Percentiles rank a stretch among this genome's conserved stretches.
These are phyloP conservation scores for Lamprologus lemairii DNA, from an alignment of 2,113 vertebrate species.

Conservation along the genomic window DNA sequence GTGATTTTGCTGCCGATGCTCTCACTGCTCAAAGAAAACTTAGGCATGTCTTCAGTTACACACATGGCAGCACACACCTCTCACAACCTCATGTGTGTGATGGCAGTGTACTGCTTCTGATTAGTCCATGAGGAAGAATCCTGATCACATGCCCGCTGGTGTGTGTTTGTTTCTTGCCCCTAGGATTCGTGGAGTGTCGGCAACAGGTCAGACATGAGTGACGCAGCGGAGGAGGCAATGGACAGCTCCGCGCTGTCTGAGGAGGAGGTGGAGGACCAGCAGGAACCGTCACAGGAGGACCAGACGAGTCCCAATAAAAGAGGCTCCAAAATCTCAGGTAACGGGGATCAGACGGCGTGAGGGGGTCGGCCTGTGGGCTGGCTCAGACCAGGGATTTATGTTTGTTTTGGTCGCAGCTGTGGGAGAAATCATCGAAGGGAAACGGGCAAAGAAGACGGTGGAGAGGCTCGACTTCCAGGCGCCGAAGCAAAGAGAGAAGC, in stretches of 20 bases:
- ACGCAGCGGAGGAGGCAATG: conserved; percentile 1
- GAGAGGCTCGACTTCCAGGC: conserved; percentile 87
- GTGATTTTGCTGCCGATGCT: background rate
- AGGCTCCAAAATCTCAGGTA: background rate
- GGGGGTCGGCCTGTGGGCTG: background rate
- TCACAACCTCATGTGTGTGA: background rate
- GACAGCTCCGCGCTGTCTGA: conserved; percentile 13
- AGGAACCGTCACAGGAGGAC: background rate
- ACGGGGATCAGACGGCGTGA: rapidly evolving
- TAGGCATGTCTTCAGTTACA: background rate
- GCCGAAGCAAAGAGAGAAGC: conserved; percentile 80
- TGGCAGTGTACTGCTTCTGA: background rate
- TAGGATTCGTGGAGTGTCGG: background rate
- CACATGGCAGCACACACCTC: background rate
- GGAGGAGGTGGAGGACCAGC: conserved; percentile 18
- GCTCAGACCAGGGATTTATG: background rate
- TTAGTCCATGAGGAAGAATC: background rate
- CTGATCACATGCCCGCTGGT: background rate
- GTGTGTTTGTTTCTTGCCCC: background rate
- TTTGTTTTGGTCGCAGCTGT: background rate
- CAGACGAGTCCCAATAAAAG: background rate
- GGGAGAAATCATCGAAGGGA: conserved; percentile 82
- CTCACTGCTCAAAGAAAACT: background rate
- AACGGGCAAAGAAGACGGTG: conserved; percentile 88
- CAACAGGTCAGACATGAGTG: background rate